Base-by-base conservation (phyloP, 92 coral and sea anemone genomes). In the Anthopleura xanthogrammica region DNA sequence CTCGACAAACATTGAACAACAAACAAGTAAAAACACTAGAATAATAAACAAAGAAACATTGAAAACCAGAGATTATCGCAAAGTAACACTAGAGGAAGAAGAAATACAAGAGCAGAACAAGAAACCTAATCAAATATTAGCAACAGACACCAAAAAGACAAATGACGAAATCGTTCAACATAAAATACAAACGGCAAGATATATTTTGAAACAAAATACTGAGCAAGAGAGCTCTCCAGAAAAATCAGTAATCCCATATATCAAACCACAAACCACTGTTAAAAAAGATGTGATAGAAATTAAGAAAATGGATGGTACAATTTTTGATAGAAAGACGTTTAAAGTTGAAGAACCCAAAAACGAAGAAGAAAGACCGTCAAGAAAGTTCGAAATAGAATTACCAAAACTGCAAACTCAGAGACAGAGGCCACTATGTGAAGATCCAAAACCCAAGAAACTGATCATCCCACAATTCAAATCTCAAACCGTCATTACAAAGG, bases 291-390 rank as follows among this genome's bases (percentile, higher is more conserved):
- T 57, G 16, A 9, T 57, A 13, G 4, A 57, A 57, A 57, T 57
- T 10, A 57, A 57, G 16, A 14, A 57, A 57, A 17, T 57, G 20
- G 62, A 57, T 57, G 16, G 62, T 3, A 57, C 3, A 43, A 52
- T 12, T 43, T 78, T 78, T 0, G 81, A 78, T 0, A 36, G 70
- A n/a, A 20, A 62, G 43, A 0, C 2, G 14, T 54, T 40, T 41
- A 52, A 78, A 78, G 68, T 23, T 1, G 16, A 78, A 55, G 81
- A 78, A 39, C 81, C 81, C 57, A 42, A 78, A 56, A 57, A 78
- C 66, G 3, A 23, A 9, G 70, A 54, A 13, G 57, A 43, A 17
- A 77, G 16, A 6, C 48, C 48, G 81, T 43, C 70, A n/a, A 78
- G 62, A 6, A 57, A 57, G 19, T 17, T 57, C 4, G 16, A 57